Evolutionary conservation across 2,888 invertebrate species (phyloP).

Genomic region (Uropetala carovei): DNA sequence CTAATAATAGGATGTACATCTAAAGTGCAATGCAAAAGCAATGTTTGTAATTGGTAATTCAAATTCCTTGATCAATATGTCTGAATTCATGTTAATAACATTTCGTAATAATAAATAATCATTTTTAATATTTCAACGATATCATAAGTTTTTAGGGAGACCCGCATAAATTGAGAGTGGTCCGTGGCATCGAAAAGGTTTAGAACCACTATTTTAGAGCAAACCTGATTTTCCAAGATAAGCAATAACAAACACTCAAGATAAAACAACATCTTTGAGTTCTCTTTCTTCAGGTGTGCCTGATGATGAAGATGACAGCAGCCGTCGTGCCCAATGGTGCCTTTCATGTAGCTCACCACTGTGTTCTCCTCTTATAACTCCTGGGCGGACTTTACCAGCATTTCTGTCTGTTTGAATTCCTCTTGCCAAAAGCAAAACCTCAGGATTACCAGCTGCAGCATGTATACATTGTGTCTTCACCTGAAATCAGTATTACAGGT

Average conservation of each 20-base stretch:
- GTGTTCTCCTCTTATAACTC: constrained; percentile 65
- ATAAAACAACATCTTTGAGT: constrained; percentile 48
- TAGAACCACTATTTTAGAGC: too few relatives aligned
- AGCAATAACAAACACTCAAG: constrained; percentile 8
- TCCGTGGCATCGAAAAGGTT: too few relatives aligned
- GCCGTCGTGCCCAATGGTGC: constrained; percentile 68
- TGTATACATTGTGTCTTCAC: constrained; percentile 67
- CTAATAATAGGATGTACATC: too few relatives aligned
- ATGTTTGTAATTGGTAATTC: too few relatives aligned
- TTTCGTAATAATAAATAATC: too few relatives aligned
- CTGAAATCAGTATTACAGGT: constrained; percentile 64
- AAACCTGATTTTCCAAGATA: too few relatives aligned
- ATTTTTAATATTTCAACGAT: too few relatives aligned
- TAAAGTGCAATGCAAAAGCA: too few relatives aligned
- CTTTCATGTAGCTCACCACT: constrained; percentile 66
- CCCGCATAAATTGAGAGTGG: too few relatives aligned
- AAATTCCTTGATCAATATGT: too few relatives aligned
- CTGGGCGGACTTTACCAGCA: constrained; percentile 24
- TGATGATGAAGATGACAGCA: constrained; percentile 69
- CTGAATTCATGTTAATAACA: too few relatives aligned
- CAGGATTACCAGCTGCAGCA: neutral
- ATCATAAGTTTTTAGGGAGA: too few relatives aligned
- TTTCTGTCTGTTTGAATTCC: neutral
- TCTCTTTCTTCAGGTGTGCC: constrained; percentile 76
- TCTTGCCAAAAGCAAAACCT: neutral